These are phyloP conservation scores for Epiperipatus broadwayi DNA, from an alignment of 2,888 invertebrate species.

Conservation along the genomic window DNA sequence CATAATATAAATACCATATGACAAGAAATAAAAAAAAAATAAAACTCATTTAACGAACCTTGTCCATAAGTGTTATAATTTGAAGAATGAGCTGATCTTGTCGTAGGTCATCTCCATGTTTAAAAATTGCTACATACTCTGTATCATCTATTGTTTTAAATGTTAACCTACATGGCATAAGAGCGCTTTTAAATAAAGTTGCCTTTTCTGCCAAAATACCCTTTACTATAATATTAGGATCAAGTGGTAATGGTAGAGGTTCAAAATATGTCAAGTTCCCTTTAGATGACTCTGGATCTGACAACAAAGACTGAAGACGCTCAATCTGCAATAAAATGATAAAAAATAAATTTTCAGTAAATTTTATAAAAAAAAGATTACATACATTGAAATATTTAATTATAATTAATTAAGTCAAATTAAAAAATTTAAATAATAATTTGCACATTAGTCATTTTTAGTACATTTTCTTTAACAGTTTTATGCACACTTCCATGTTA, in stretches of 20 bases:
- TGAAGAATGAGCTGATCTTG: constrained; percentile 94
- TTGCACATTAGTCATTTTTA: too few species aligned
- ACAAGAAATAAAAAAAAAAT: constrained; percentile 1
- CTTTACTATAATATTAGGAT: constrained; percentile 70
- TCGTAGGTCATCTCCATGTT: constrained; percentile 87
- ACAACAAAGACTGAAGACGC: constrained; percentile 58
- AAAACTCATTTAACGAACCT: constrained; percentile 22
- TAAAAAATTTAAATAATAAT: too few species aligned
- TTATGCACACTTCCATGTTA: too few species aligned
- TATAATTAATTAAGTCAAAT: constrained; percentile 12
- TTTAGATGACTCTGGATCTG: constrained; percentile 58
- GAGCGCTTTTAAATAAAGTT: constrained; percentile 78
- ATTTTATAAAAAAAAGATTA: constrained; percentile 9
- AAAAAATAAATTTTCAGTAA: too few species aligned
- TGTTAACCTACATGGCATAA: constrained; percentile 81
- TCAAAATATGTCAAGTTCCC: constrained; percentile 76
- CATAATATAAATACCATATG: not conserved
- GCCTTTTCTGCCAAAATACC: constrained; percentile 76
- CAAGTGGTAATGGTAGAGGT: constrained; percentile 77
- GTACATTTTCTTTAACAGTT: too few species aligned
- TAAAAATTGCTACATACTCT: constrained; percentile 88
- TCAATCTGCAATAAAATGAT: constrained; percentile 39
- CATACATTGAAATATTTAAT: constrained; percentile 12
- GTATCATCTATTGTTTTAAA: constrained; percentile 50
- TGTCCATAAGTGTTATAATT: constrained; percentile 96